Evolutionary conservation across 2,888 invertebrate species (phyloP), one percentile per base, ranked within the genome.

Genomic region (Ophioninae sp.): DNA sequence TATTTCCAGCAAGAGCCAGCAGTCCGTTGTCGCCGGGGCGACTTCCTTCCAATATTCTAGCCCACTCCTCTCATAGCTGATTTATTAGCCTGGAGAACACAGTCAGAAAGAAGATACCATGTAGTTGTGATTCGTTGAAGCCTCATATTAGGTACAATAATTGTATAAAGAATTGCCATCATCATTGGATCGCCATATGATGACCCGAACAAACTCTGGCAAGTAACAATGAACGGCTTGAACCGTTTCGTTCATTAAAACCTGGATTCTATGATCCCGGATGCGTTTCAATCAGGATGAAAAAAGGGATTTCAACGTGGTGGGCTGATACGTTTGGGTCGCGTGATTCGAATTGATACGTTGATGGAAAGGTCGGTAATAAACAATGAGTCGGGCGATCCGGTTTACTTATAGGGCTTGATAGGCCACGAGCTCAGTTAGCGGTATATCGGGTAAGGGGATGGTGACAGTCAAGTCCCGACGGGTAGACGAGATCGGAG

Each of bases 51-150:
- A 86, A 75, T 88, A 84, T 85, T 87, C 91, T 90, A 92, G 86
- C 93, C 92, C 87, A 90, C 90, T 90, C 92, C 93, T 92, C 92
- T 92, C 93, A 93, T 93, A 88, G 92, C 92, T 84, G 75, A 79
- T 74, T 13, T 90, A 86, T 89, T 85, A 86, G 87, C 86, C 92
- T 91, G 89, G 8, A 88, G 91, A 85, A 87, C 30, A 30, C 30
- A 74, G 79, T 22, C 80, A 82, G 82, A 77, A 71, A 79, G 81
- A 74, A 65, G 20, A 44, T 80, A 76, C 39, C 30, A 84, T 85
- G 13, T 51, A 51, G 17, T 6, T 6, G 51, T 3, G 5, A 17
- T 51, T 51, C 6, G 51, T 51, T 51, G 17, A 17, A 51, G 6
- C 17, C 51, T 51, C 13, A 51, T 17, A 3, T 5, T 51, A 3